Evolutionary conservation across 1,140 invertebrate species (phyloP).

Genomic region (Mya arenaria): DNA sequence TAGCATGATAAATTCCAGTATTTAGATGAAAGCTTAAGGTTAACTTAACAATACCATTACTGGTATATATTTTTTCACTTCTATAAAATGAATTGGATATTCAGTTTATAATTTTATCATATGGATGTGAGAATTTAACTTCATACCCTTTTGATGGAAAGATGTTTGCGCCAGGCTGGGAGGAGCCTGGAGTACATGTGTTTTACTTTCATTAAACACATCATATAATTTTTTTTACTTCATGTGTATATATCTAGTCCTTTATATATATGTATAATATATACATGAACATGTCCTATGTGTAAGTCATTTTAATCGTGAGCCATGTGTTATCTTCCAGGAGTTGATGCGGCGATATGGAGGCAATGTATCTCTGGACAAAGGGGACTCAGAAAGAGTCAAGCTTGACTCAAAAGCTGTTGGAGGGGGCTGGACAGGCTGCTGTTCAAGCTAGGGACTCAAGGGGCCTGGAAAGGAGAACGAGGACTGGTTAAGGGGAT

Average conservation of each 20-base stretch:
- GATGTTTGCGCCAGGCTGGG: not conserved
- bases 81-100: too few relatives aligned
- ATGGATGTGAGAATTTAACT: too few relatives aligned
- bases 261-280: not conserved
- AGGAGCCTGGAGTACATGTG: not conserved
- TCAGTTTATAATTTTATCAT: too few relatives aligned
- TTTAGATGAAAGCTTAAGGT: too few relatives aligned
- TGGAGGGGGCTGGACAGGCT: conserved; percentile 54
- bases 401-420: conserved; percentile 68
- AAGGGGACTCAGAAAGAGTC: conserved; percentile 53
- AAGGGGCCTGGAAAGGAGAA: not conserved
- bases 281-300: not conserved
- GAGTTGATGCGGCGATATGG: conserved; percentile 74
- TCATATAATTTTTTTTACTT: not conserved
- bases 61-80: too few relatives aligned
- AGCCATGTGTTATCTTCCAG: conserved; percentile 57
- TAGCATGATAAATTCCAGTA: too few relatives aligned
- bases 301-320: not conserved
- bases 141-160: not conserved
- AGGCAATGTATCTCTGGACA: conserved; percentile 66
- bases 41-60: too few relatives aligned
- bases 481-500: not conserved
- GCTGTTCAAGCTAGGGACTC: too few relatives aligned
- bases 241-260: too few relatives aligned
- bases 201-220: not conserved